These are phyloP conservation scores for Megalonaias nervosa DNA, from an alignment of 1,140 invertebrate genomes.

Conservation along the genomic window DNA sequence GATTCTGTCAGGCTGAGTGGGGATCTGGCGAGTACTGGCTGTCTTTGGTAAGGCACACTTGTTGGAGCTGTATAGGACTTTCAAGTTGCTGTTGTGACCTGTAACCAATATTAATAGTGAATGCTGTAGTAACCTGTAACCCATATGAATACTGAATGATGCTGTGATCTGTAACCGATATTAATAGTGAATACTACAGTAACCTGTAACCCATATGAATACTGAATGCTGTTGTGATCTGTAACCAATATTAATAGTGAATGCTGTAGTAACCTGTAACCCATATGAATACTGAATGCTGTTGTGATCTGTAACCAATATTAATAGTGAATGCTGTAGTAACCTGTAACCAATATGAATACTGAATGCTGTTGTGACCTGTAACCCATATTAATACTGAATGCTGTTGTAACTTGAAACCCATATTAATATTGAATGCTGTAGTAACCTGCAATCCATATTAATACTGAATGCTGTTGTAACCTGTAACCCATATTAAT, in stretches of 20 bases:
- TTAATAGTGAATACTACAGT: no score
- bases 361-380: slow-evolving; percentile 77
- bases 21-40: slow-evolving; percentile 84
- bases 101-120: slow-evolving; percentile 25
- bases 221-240: slow-evolving; percentile 77
- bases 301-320: slow-evolving; percentile 78
- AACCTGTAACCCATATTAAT: no score
- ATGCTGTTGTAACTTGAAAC: no score
- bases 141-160: slow-evolving; percentile 51
- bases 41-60: slow-evolving; percentile 78
- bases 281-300: slow-evolving; percentile 71
- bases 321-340: no score
- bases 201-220: no score
- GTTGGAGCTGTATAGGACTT: slow-evolving; percentile 91
- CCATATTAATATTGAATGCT: slow-evolving; percentile 71
- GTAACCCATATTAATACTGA: slow-evolving; percentile 24
- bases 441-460: slow-evolving; percentile 78
- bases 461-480: no score
- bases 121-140: no score
- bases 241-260: slow-evolving; percentile 25
- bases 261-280: no score
- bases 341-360: no score
- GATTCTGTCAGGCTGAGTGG: slow-evolving; percentile 90
- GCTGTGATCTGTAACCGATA: no score
- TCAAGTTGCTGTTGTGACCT: slow-evolving; percentile 89